Evolutionary conservation across 2,888 invertebrate genomes (phyloP).

Genomic region (Dichetophora obliterata): DNA sequence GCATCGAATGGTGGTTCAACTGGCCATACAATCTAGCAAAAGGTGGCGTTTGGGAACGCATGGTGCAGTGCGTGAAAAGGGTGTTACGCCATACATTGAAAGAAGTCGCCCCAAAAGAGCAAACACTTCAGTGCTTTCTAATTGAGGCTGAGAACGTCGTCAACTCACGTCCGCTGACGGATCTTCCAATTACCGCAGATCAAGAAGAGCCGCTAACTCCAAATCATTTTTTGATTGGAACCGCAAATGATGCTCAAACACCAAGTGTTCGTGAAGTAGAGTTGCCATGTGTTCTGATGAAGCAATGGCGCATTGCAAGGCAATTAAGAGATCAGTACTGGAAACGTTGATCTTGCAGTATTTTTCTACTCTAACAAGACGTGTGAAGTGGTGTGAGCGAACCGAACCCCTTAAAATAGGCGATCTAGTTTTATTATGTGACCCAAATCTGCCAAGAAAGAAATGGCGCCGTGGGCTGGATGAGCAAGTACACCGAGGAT

Average conservation of each 20-base stretch:
- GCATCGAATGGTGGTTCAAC: too few relatives aligned
- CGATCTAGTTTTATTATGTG: slow-evolving; percentile 36
- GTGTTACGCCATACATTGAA: slow-evolving; percentile 44
- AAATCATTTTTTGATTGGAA: slow-evolving; percentile 32
- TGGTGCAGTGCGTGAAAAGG: too few relatives aligned
- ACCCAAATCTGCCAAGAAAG: slow-evolving; percentile 26
- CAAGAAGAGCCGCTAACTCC: slow-evolving; percentile 34
- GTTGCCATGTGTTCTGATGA: background rate
- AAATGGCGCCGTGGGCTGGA: slow-evolving; percentile 37
- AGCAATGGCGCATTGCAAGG: slow-evolving; percentile 40
- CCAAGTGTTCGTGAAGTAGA: background rate
- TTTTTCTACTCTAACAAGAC: slow-evolving; percentile 24
- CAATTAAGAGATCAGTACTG: slow-evolving; percentile 38
- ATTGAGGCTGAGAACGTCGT: slow-evolving; percentile 38
- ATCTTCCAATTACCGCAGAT: slow-evolving; percentile 27
- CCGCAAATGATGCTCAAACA: background rate
- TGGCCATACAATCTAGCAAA: too few relatives aligned
- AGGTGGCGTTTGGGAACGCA: too few relatives aligned
- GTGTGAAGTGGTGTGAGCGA: slow-evolving; percentile 24
- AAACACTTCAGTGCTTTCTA: slow-evolving; percentile 42
- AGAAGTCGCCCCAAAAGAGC: slow-evolving; percentile 39
- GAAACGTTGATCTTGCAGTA: slow-evolving; percentile 41
- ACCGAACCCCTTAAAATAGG: slow-evolving; percentile 19
- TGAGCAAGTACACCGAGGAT: slow-evolving; percentile 1
- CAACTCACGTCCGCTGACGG: slow-evolving; percentile 25